Base-by-base conservation (phyloP, 2,888 invertebrate genomes). In the Isoperla grammatica region DNA sequence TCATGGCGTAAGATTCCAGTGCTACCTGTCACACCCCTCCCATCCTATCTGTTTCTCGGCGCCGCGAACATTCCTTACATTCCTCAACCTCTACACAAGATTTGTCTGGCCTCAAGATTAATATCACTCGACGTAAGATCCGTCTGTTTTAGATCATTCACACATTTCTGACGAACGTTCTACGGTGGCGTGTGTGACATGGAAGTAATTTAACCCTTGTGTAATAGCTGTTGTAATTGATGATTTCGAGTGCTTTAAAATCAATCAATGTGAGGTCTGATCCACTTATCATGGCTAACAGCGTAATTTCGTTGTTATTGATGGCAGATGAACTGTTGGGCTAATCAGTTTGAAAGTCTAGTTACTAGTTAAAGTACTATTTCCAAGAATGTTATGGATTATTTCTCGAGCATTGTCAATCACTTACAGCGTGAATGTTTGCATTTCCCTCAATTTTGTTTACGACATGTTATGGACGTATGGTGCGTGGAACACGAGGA, bases 11-110 rank as follows among this genome's bases (percentile, higher is more conserved):
- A 40, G 40, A 53, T 37, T 40, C 49, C 40, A 5, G 35, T 45
- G 54, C 50, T 59, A 60, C 56, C 60, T 60, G 60, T 60, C 60
- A 60, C 60, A 60, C 48, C 35, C 13, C 29, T 35, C 40, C 17
- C 37, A 53, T 37, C 15, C 37, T 35, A 53, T 53, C 53, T 39
- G 53, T 53, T 53, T 29, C 49, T 13, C 23, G 53, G 11, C 29
- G 53, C 43, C 39, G 19, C 56, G n/a, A 54, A 60, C 60, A 60
- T 60, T 60, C 60, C 49, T 22, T 19, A 19, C 50, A 60, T 60
- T 56, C 60, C 60, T 40, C 13, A 37, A 42, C 42, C 59, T 35
- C 50, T 29, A 23, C 42, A 29, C 56, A 49, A 40, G 60, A 60
- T 60, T 60, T 60, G 60, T 49, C 60, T 56, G 23, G 39, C 37